Evolutionary conservation across 2,797 vertebrate genomes (phyloP), one percentile per base, ranked within the genome.

Genomic region (Sternotherus odoratus): DNA sequence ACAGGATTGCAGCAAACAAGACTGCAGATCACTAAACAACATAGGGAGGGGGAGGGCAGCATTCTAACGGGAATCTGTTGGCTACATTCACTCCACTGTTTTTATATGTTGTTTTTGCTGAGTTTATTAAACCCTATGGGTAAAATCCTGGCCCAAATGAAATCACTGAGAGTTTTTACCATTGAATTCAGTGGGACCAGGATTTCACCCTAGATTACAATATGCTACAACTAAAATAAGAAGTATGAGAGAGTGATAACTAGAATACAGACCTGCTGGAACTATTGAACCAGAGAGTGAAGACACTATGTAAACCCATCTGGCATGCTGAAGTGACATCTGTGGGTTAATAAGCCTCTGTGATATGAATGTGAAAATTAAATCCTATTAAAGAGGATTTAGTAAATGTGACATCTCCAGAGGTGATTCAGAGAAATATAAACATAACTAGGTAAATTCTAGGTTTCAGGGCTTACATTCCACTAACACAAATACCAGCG

Each of bases 1-100:
- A 91, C 46, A 60, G 83, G 77, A 28, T 48, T 50, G 57, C 93
- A 91, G 91, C 92, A 90, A 91, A 72, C 33, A 77, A 89, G 88
- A 78, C 66, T 75, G 39, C 26, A 91, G 86, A 26, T 66, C 90
- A 81, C 83, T 46, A 30, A 88, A 79, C 26, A 87, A 60, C 81
- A 88, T 49, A 28, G 72, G 39, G 69, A 74, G 69, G 1, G 1
- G 49, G 89, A 46, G 54, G 54, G 72, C 36, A 86, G 83, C 43
- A 48, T 43, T 12, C n/a, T 51, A 92, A 93, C 75, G 74, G 66
- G 79, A 94, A 74, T 83, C 87, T 57, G 77, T 19, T 23, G 57
- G 79, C 53, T 82, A n/a, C 2, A 2, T 60, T 78, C 19, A 5
- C 16, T 57, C 24, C 30, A 15, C 30, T 77, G 43, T 23, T 36